Conservation (phyloP, 37 sponge, comb jelly and placozoan species). For the Aplysina aerophoba region DNA sequence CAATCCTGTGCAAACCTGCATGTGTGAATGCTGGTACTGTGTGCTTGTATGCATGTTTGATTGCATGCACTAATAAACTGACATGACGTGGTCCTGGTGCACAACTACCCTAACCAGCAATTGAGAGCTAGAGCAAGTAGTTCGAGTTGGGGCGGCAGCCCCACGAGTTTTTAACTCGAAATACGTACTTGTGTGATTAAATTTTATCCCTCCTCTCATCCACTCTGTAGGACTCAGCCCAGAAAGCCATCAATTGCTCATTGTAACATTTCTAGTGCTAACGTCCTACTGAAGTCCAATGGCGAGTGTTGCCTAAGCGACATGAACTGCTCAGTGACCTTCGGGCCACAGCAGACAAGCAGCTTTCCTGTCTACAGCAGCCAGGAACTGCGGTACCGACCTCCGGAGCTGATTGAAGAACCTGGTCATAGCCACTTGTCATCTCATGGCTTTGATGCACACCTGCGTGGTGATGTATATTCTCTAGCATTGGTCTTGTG, state of each 20-base stretch:
- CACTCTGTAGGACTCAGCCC: too few relatives aligned
- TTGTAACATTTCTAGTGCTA: slow-evolving; percentile 45
- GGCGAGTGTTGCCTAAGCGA: slow-evolving; percentile 67
- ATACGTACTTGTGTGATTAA: too few relatives aligned
- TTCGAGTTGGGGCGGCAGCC: too few relatives aligned
- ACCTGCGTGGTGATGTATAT: slow-evolving; percentile 61
- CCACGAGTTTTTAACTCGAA: too few relatives aligned
- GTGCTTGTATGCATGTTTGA: too few relatives aligned
- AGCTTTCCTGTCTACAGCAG: neutral
- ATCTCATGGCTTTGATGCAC: slow-evolving; percentile 19
- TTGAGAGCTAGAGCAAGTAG: too few relatives aligned
- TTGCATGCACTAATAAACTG: too few relatives aligned
- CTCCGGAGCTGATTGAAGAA: slow-evolving; percentile 52
- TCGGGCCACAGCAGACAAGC: neutral
- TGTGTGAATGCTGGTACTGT: too few relatives aligned
- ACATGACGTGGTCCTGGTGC: too few relatives aligned
- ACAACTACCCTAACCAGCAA: too few relatives aligned
- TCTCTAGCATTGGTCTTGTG: slow-evolving; percentile 68
- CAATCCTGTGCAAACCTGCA: too few relatives aligned
- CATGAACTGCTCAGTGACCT: slow-evolving; percentile 5
- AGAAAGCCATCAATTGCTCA: slow-evolving; percentile 61
- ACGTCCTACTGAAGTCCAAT: slow-evolving; percentile 49
- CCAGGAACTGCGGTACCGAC: slow-evolving; percentile 25
- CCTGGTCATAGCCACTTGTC: neutral
- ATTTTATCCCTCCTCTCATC: too few relatives aligned